phyloP scores from a whole-genome alignment of 2,888 invertebrate species.

The Stenchaetothrips biformis region DNA sequence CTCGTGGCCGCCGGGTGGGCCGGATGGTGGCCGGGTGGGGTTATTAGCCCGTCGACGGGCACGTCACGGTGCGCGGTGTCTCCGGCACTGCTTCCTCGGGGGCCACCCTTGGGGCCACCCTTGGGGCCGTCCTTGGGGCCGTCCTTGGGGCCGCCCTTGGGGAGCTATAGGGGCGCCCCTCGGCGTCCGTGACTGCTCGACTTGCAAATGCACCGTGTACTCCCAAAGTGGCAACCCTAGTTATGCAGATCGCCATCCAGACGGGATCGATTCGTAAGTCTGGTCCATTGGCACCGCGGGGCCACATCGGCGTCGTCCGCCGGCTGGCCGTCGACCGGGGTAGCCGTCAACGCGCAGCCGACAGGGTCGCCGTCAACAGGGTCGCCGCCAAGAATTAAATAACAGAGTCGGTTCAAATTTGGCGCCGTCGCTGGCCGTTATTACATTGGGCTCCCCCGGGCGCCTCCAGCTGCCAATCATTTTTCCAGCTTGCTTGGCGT shows the following conservation, averaged over 20 bases:
- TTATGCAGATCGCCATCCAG: neutral
- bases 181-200: neutral
- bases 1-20: too few relatives aligned
- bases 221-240: slow-evolving; percentile 22
- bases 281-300: neutral
- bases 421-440: neutral
- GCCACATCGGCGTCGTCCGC: neutral
- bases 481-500: neutral
- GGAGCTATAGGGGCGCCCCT: neutral
- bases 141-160: neutral
- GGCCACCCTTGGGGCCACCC: neutral
- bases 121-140: neutral
- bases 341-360: too few relatives aligned
- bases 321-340: too few relatives aligned
- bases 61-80: neutral
- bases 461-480: neutral
- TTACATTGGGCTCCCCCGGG: neutral
- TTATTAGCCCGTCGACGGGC: too few relatives aligned
- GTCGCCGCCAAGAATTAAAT: too few relatives aligned
- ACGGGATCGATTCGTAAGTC: neutral
- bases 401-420: too few relatives aligned
- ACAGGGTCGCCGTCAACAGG: too few relatives aligned
- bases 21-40: too few relatives aligned
- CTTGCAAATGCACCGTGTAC: slow-evolving; percentile 22
- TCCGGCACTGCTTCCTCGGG: neutral